Evolutionary conservation across 2,113 vertebrate genomes (phyloP).

Genomic region (Lepus americanus): DNA sequence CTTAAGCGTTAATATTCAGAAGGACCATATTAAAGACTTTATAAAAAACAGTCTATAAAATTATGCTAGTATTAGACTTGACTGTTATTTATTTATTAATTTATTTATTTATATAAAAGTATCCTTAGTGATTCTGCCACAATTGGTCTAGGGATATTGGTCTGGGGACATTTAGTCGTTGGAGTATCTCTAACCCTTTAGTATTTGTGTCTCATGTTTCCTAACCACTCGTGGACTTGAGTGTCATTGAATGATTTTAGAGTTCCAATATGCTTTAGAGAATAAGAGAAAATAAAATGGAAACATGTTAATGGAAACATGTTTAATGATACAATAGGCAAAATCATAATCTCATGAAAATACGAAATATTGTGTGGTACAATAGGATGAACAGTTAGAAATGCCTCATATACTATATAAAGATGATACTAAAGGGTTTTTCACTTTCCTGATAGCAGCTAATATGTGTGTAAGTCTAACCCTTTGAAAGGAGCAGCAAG

Average conservation of each 20-base stretch:
- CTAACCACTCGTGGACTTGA: neutral
- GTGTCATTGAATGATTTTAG: neutral
- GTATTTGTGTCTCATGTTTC: neutral
- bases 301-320: neutral
- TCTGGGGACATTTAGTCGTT: no score
- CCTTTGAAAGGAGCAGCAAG: neutral
- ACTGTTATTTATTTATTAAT: neutral
- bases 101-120: neutral
- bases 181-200: neutral
- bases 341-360: neutral
- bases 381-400: neutral
- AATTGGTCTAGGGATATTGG: neutral
- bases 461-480: neutral
- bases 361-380: neutral
- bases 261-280: neutral
- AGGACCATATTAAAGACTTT: neutral
- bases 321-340: neutral
- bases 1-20: neutral
- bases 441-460: neutral
- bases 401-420: neutral
- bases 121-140: neutral
- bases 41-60: neutral
- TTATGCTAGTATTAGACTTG: neutral
- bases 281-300: neutral
- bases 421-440: neutral